Evolutionary conservation across 1,140 invertebrate genomes (phyloP).

Genomic region (Diorhabda sublineata): DNA sequence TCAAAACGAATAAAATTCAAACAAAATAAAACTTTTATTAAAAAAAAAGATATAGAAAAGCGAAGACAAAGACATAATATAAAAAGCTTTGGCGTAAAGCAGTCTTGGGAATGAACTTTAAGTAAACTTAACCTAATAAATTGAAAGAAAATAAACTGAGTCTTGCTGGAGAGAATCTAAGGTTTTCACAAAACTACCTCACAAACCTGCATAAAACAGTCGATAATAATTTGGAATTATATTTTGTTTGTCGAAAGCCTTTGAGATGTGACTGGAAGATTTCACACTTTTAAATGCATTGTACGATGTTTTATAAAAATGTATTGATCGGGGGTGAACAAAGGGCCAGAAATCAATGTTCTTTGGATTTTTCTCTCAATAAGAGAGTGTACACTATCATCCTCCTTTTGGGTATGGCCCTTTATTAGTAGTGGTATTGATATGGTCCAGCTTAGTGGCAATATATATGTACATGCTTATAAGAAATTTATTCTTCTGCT

Average conservation of each 20-base stretch:
- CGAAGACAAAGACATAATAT: too few relatives aligned
- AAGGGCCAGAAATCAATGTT: conserved; percentile 33
- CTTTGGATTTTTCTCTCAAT: conserved; percentile 44
- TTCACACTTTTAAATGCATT: neutral
- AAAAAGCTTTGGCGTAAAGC: too few relatives aligned
- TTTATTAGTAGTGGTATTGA: conserved; percentile 42
- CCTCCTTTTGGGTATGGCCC: conserved; percentile 45
- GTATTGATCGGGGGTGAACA: conserved; percentile 35
- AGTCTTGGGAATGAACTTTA: too few relatives aligned
- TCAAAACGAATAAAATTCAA: too few relatives aligned
- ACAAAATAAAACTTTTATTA: too few relatives aligned
- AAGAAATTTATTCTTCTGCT: conserved; percentile 47
- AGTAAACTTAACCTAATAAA: too few relatives aligned
- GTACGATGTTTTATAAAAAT: conserved; percentile 4
- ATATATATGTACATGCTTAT: conserved; percentile 41
- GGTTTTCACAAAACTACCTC: neutral
- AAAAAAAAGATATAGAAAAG: too few relatives aligned
- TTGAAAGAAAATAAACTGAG: too few relatives aligned
- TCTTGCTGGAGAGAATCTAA: too few relatives aligned
- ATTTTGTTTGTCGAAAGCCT: neutral
- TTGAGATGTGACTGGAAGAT: neutral
- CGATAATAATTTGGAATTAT: conserved; percentile 6
- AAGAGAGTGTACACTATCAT: conserved; percentile 20
- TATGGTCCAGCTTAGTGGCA: conserved; percentile 32
- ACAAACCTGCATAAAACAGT: neutral